Conservation (phyloP, 2,888 invertebrate species). For the Cabera pusaria region DNA sequence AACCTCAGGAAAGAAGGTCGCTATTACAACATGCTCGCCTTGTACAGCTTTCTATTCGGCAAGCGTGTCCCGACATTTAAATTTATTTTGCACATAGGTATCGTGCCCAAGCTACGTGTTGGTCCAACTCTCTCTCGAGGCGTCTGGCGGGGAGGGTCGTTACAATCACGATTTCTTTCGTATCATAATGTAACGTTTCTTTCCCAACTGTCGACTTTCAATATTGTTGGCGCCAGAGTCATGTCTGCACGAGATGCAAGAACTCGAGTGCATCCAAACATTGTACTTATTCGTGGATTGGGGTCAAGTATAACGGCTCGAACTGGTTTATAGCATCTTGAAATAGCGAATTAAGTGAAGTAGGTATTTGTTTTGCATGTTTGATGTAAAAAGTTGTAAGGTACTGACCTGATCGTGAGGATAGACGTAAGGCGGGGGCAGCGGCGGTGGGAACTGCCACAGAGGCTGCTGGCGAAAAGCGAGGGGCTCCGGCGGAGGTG, state of each 20-base stretch:
- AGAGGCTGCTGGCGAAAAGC: conserved; percentile 88
- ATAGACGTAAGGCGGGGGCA: conserved; percentile 90
- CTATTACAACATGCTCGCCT: conserved; percentile 78
- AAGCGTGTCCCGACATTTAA: conserved; percentile 79
- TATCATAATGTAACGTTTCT: conserved; percentile 53
- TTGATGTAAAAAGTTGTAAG: conserved; percentile 25
- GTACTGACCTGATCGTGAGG: conserved; percentile 90
- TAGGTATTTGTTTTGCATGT: too few relatives aligned
- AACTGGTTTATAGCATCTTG: conserved; percentile 56
- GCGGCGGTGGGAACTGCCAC: conserved; percentile 93
- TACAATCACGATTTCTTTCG: conserved; percentile 74
- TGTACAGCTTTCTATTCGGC: conserved; percentile 80
- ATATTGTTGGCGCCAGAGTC: conserved; percentile 46
- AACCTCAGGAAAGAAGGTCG: conserved; percentile 76
- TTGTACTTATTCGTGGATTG: conserved; percentile 54
- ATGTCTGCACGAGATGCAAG: conserved; percentile 35
- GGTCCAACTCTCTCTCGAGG: conserved; percentile 69
- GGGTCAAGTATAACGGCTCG: conserved; percentile 72
- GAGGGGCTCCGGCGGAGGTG: conserved; percentile 79
- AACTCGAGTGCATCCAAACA: conserved; percentile 49
- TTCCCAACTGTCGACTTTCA: conserved; percentile 58
- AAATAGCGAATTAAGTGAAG: conserved; percentile 43
- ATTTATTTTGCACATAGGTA: conserved; percentile 77
- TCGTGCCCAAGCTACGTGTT: conserved; percentile 56
- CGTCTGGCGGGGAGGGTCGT: conserved; percentile 73